Evolutionary conservation across 2,113 vertebrate species (phyloP).

Genomic region (Orycteropus afer): DNA sequence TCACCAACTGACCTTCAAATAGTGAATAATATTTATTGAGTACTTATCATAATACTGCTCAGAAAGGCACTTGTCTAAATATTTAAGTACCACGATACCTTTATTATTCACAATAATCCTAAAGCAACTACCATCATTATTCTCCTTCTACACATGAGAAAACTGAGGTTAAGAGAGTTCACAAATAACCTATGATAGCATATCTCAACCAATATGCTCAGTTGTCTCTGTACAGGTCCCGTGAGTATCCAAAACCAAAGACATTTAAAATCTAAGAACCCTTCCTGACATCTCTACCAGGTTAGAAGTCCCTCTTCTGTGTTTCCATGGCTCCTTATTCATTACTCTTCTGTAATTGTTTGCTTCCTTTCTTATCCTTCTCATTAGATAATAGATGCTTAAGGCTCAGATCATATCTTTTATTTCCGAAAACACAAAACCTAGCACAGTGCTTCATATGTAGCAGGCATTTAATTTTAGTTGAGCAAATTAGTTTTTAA

Average conservation of each 20-base stretch:
- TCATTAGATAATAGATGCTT: not conserved
- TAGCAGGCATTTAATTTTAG: not conserved
- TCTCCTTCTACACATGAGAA: not conserved
- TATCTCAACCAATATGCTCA: not conserved
- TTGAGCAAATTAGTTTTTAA: constrained; percentile 30
- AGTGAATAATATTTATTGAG: not conserved
- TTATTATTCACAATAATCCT: constrained; percentile 32
- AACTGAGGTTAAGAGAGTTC: not conserved
- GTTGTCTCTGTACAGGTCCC: not conserved
- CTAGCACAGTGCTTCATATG: not conserved
- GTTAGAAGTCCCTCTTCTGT: not conserved
- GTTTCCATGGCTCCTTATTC: not conserved
- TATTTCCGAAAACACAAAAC: not conserved
- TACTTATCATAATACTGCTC: not conserved
- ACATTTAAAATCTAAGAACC: not conserved
- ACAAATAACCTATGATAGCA: not conserved
- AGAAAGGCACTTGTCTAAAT: not conserved
- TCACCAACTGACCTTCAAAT: not conserved
- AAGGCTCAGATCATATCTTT: not conserved
- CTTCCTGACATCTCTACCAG: not conserved
- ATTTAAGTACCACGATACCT: not conserved
- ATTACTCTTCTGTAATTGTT: not conserved
- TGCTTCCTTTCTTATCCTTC: not conserved
- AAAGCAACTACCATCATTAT: not conserved
- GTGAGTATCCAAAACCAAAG: not conserved